Evolutionary conservation across 2,888 invertebrate species (phyloP), one percentile per base, ranked within the genome.

Genomic region (Chloromyia formosa): DNA sequence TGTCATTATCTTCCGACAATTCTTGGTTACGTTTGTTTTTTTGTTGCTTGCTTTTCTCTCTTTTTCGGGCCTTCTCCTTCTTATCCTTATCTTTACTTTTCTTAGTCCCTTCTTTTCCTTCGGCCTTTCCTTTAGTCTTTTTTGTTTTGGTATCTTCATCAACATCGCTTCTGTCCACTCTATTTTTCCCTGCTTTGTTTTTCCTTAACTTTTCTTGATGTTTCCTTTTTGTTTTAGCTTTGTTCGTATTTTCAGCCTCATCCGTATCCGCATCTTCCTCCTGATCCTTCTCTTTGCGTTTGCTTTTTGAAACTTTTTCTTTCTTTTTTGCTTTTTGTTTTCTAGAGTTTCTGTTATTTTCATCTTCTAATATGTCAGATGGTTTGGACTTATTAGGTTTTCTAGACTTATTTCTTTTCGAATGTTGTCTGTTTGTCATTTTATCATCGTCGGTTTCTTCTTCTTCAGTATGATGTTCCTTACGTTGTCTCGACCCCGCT

Each of bases 41-140:
- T 22, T 60, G 20, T 18, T 58, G 20, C 12, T n/a, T n/a, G n/a
- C n/a, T n/a, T n/a, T n/a, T n/a, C 12, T 22, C 14, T 12, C 23
- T 12, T 27, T 35, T 62, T 35, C 40, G 22, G 7, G 18, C 27
- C 35, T 45, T 40, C n/a, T n/a, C n/a, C n/a, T 35, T 62, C 35
- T 23, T 56, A 0, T 16, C 1, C 0, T 40, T 20, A 35, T 20
- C 16, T n/a, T 58, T 20, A 1, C 42, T 12, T 56, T 71, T 9
- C 22, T 16, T 14, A n/a, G 7, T 56, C 1, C 14, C 40, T 68
- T 74, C 23, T 16, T 27, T 9, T 45, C 14, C 23, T 10, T 16
- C 53, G 14, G 35, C 66, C 40, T 62, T 66, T 66, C 3, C 27
- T 62, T 54, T 74, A 16, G 69, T 18, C 40, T 18, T 58, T 49